Evolutionary conservation across 2,113 vertebrate genomes (phyloP).

Genomic region (Microtus ochrogaster): DNA sequence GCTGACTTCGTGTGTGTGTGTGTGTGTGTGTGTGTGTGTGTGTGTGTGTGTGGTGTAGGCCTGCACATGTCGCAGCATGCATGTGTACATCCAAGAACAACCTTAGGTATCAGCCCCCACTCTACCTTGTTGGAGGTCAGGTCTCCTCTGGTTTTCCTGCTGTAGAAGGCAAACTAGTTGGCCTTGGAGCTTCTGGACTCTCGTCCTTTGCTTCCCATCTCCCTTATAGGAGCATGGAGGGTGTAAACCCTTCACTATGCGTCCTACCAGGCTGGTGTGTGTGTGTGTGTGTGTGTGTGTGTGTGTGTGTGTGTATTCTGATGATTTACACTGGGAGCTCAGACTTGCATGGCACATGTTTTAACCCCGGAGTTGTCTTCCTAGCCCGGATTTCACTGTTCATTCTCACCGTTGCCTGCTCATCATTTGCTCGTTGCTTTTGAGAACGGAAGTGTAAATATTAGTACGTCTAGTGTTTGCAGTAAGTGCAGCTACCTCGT

Average conservation of each 20-base stretch:
- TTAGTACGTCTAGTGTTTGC: neutral
- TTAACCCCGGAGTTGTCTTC: no score
- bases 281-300: no score
- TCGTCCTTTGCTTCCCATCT: neutral
- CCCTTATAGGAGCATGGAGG: neutral
- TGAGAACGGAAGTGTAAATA: neutral
- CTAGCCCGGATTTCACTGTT: neutral
- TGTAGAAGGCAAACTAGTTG: neutral
- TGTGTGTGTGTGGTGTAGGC: neutral
- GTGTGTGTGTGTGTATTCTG: no score
- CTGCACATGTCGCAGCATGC: neutral
- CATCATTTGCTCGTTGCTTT: neutral
- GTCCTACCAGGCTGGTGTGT: neutral
- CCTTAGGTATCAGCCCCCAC: no score
- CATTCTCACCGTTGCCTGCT: neutral
- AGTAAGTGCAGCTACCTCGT: neutral
- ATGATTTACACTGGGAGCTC: neutral
- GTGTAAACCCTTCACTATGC: neutral
- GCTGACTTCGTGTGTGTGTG: neutral
- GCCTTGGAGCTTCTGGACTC: neutral
- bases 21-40: no score
- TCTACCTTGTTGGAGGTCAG: neutral
- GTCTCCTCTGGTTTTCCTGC: neutral
- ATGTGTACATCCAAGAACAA: neutral
- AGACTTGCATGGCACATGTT: neutral